These are phyloP conservation scores for Leptinotarsa rubiginosa DNA, from an alignment of 2,888 invertebrate genomes.

Conservation along the genomic window DNA sequence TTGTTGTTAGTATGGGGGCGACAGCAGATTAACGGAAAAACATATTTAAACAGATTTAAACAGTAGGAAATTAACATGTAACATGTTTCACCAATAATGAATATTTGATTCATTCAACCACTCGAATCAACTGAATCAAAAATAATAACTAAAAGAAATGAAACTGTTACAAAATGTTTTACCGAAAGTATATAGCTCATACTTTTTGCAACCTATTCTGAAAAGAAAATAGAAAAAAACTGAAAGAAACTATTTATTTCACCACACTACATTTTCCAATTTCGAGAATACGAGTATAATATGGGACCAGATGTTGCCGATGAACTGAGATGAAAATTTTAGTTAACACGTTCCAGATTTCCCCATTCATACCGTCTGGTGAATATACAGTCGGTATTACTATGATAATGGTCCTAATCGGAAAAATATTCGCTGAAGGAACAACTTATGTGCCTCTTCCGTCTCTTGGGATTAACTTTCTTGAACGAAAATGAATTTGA, in stretches of 20 bases:
- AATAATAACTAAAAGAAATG: background rate
- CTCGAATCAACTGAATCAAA: too few relatives aligned
- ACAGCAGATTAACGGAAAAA: too few relatives aligned
- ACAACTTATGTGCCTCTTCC: background rate
- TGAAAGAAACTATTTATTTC: conserved; percentile 3
- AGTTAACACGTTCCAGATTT: conserved; percentile 37
- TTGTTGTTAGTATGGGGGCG: too few relatives aligned
- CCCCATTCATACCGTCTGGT: conserved; percentile 22
- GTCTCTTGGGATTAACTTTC: background rate
- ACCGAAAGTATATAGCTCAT: too few relatives aligned
- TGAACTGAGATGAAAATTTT: conserved; percentile 40
- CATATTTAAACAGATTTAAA: too few relatives aligned
- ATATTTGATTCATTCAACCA: too few relatives aligned
- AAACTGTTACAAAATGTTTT: background rate
- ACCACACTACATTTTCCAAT: conserved; percentile 32
- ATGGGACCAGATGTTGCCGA: conserved; percentile 35
- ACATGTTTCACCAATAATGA: too few relatives aligned
- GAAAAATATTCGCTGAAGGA: background rate
- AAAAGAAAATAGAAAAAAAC: background rate
- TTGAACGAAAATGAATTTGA: background rate
- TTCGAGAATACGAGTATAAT: conserved; percentile 35
- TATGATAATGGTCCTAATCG: conserved; percentile 1
- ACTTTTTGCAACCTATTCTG: background rate
- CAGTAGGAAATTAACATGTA: too few relatives aligned
- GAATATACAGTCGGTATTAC: conserved; percentile 6